Evolutionary conservation across 1,140 invertebrate genomes (phyloP).

Genomic region (Ips typographus): DNA sequence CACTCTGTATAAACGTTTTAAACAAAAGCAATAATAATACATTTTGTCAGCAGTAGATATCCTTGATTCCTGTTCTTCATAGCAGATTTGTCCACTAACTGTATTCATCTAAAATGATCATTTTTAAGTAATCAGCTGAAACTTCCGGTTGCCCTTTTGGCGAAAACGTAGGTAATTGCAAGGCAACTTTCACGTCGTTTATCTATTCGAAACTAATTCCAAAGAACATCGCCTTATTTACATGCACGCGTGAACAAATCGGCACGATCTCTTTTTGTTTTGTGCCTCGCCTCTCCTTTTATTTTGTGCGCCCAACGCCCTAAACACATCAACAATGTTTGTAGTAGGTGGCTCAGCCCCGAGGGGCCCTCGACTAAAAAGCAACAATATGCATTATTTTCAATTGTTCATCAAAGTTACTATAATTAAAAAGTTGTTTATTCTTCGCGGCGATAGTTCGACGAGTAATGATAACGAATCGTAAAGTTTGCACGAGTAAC

Average conservation of each 20-base stretch:
- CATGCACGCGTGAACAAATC: conserved; percentile 49
- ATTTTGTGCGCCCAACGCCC: conserved; percentile 39
- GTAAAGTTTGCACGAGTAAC: neutral
- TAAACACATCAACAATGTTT: conserved; percentile 45
- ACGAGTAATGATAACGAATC: neutral
- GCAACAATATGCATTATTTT: conserved; percentile 39
- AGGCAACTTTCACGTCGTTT: conserved; percentile 43
- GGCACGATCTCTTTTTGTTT: conserved; percentile 37
- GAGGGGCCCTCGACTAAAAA: conserved; percentile 34
- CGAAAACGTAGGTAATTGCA: neutral
- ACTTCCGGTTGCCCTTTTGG: neutral
- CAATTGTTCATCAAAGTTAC: conserved; percentile 41
- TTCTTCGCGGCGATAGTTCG: neutral
- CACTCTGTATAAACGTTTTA: too few relatives aligned
- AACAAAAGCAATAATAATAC: too few relatives aligned
- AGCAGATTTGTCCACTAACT: too few relatives aligned
- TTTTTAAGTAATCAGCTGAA: too few relatives aligned
- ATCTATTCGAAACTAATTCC: conserved; percentile 43
- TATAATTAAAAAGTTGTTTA: conserved; percentile 37
- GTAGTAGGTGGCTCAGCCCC: conserved; percentile 44
- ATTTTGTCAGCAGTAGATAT: too few relatives aligned
- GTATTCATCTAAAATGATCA: too few relatives aligned
- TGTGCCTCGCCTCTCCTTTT: conserved; percentile 40
- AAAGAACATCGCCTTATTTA: conserved; percentile 39
- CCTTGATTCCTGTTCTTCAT: too few relatives aligned